These are phyloP conservation scores for Artemisiospiza belli DNA, from an alignment of 2,113 vertebrate genomes.

Conservation along the genomic window DNA sequence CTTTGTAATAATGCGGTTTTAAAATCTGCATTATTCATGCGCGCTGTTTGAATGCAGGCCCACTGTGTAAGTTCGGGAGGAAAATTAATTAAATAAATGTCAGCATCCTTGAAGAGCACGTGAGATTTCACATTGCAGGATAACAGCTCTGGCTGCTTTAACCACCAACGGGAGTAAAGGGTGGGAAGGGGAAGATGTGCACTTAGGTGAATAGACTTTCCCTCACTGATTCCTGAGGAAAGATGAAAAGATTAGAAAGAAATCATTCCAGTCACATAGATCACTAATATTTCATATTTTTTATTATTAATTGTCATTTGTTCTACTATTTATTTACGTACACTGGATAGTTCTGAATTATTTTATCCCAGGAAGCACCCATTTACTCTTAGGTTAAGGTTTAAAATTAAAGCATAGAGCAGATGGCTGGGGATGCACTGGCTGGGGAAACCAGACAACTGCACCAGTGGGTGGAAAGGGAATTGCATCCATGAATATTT, in stretches of 20 bases:
- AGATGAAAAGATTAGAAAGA: not conserved
- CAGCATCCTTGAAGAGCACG: conserved; percentile 43
- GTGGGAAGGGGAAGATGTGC: not conserved
- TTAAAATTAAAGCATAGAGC: conserved; percentile 30
- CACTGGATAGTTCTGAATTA: not conserved
- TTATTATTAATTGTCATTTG: not conserved
- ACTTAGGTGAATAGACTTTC: not conserved
- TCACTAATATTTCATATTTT: not conserved
- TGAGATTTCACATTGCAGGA: conserved; percentile 24
- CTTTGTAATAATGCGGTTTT: conserved; percentile 70
- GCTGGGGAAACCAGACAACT: not conserved
- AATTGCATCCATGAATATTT: conserved; percentile 12
- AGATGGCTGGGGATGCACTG: conserved; percentile 24
- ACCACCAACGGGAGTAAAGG: not conserved
- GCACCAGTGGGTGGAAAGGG: not conserved
- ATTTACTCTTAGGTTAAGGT: not conserved
- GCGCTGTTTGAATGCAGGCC: conserved; percentile 37
- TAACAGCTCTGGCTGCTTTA: conserved; percentile 27
- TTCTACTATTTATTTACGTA: not conserved
- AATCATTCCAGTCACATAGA: not conserved
- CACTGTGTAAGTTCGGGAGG: conserved; percentile 52
- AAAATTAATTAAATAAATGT: conserved; percentile 72
- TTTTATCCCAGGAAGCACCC: not conserved
- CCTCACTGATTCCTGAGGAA: not conserved
- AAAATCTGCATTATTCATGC: conserved; percentile 71